Conservation (phyloP, 2,113 vertebrate species). For the Octodon degus region DNA sequence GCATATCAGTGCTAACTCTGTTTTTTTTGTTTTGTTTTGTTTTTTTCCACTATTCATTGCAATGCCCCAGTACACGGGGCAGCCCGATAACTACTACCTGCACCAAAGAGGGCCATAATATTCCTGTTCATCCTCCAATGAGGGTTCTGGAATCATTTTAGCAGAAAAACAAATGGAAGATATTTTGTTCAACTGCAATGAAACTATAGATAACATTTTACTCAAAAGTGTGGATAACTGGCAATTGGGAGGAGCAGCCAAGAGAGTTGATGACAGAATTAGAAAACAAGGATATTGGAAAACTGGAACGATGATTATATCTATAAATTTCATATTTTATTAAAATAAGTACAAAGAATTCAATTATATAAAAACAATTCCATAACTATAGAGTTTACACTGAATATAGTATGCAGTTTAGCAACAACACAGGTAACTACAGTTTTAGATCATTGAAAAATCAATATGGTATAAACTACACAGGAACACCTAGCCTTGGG, state of each 20-base stretch:
- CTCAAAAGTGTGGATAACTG: neutral
- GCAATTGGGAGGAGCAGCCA: neutral
- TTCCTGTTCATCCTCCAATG: neutral
- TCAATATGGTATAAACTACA: neutral
- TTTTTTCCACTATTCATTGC: neutral
- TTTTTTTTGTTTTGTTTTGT: neutral
- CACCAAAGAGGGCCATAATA: neutral
- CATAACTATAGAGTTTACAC: neutral
- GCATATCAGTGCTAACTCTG: neutral
- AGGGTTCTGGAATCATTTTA: neutral
- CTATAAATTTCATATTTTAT: neutral
- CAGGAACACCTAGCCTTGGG: neutral
- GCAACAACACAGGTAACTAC: neutral
- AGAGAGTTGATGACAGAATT: neutral
- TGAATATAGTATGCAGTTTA: neutral
- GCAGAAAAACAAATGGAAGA: neutral
- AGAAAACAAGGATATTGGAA: slow-evolving; percentile 18
- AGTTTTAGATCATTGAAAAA: neutral
- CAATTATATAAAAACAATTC: neutral
- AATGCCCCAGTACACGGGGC: neutral
- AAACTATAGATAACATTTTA: neutral
- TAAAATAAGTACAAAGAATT: neutral
- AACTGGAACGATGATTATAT: neutral
- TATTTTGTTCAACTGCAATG: slow-evolving; percentile 4
- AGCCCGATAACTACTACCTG: neutral